phyloP scores from a whole-genome alignment of 92 coral and sea anemone species.

The Chrysogorgia sp. region DNA sequence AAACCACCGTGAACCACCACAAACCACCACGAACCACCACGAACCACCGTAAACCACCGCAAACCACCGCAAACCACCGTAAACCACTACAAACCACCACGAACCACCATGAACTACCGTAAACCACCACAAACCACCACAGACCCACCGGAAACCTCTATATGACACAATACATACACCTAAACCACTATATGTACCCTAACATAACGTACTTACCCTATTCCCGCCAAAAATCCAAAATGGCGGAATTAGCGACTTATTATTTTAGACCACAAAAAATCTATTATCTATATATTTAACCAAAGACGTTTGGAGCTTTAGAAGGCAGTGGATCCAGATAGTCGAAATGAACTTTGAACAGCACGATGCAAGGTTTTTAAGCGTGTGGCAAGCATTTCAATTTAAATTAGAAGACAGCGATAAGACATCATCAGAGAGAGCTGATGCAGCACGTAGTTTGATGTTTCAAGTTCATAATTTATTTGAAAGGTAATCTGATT shows the following conservation, averaged over 20 bases:
- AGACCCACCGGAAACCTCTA: too few species aligned
- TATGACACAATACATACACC: too few species aligned
- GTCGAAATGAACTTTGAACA: conserved; percentile 63
- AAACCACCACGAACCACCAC: too few species aligned
- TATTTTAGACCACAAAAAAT: background rate
- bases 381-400: conserved; percentile 78
- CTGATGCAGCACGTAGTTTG: conserved; percentile 77
- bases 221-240: conserved; percentile 33
- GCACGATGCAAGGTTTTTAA: conserved; percentile 61
- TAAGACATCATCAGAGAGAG: conserved; percentile 45
- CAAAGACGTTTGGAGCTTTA: background rate
- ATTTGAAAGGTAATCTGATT: conserved; percentile 55
- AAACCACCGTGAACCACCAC: too few species aligned
- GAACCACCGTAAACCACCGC: too few species aligned
- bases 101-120: too few species aligned
- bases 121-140: too few species aligned
- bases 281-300: background rate
- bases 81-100: too few species aligned
- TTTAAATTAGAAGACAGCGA: conserved; percentile 62
- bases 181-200: too few species aligned
- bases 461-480: conserved; percentile 64
- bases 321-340: background rate
- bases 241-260: conserved; percentile 18
- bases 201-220: background rate
- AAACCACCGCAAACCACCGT: too few species aligned